Base-by-base conservation (phyloP, 2,888 invertebrate genomes). In the Chironomus tentans region DNA sequence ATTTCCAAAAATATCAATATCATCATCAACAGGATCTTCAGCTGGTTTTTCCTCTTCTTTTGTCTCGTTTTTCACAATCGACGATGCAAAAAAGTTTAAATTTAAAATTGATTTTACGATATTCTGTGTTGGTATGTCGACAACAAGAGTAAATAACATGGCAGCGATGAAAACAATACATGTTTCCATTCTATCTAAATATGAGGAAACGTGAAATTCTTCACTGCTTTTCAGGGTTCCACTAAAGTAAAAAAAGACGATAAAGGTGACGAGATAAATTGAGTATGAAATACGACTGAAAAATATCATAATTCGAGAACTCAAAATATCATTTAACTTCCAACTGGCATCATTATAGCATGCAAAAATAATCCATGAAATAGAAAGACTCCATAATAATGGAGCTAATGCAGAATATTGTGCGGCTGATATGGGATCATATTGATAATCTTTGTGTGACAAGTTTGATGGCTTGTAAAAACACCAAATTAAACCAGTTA, bases 221-320 rank as follows among this genome's bases (percentile, higher is more conserved):
- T 84, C 85, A 0, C 89, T 84, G 68, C 88, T 87, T 80, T 87
- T 87, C 1, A 86, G 85, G n/a, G 86, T 87, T 68, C 88, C 91
- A 22, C 88, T 87, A 71, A 87, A 88, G 78, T 89, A 89, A 77
- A 91, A 87, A 79, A 89, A 90, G 68, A 91, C 86, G 21, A 88
- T 84, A 80, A 90, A 91, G 81, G 89, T 90, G 47, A 87, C 86
- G 47, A 91, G 84, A 78, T 90, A 91, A 76, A 91, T 83, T 0
- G 90, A 88, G 79, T 90, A 90, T 1, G 90, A 89, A 38, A 91
- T 85, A 61, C 88, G 86, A 78, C 90, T 91, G 78, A 91, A 85
- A 77, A 91, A 80, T 6, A 88, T 82, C 78, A 91, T 80, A 13
- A 87, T 86, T 18, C 87, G 85, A 70, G 86, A 86, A 78, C 87